These are phyloP conservation scores for Leptarthrus brevirostris DNA, from an alignment of 2,888 invertebrate genomes.

Conservation along the genomic window DNA sequence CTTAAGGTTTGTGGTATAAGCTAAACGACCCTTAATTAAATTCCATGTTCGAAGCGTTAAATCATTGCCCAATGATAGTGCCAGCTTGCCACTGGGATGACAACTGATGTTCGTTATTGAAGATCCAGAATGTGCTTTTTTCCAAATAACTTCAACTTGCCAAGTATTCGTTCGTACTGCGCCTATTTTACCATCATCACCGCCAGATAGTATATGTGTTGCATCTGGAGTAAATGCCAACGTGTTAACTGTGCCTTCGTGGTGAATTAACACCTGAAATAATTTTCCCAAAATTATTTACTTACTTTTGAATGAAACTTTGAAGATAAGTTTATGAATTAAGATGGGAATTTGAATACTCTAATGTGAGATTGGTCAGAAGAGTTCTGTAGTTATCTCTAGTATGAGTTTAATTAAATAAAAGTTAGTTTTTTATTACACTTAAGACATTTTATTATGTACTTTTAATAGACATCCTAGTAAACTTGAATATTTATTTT, in stretches of 20 bases:
- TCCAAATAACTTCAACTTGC: constrained; percentile 86
- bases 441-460: too few species aligned
- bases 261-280: constrained; percentile 74
- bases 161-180: constrained; percentile 86
- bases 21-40: constrained; percentile 88
- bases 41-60: constrained; percentile 92
- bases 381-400: too few species aligned
- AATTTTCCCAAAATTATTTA: too few species aligned
- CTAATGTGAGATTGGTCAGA: too few species aligned
- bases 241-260: constrained; percentile 84
- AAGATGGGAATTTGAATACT: too few species aligned
- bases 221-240: constrained; percentile 81
- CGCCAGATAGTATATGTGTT: constrained; percentile 84
- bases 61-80: constrained; percentile 87
- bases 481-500: too few species aligned
- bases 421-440: too few species aligned
- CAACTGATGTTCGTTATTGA: constrained; percentile 81
- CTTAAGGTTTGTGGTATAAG: constrained; percentile 88
- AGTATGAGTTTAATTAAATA: too few species aligned
- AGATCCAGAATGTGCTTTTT: constrained; percentile 83
- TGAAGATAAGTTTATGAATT: too few species aligned
- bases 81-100: constrained; percentile 90
- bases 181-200: constrained; percentile 86
- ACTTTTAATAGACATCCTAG: too few species aligned
- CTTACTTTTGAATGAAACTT: too few species aligned